A percentile compares a stretch with the other conserved stretches of the same genome.
phyloP scores from a whole-genome alignment of 2,888 invertebrate species.

The Ochropleura leucogaster region DNA sequence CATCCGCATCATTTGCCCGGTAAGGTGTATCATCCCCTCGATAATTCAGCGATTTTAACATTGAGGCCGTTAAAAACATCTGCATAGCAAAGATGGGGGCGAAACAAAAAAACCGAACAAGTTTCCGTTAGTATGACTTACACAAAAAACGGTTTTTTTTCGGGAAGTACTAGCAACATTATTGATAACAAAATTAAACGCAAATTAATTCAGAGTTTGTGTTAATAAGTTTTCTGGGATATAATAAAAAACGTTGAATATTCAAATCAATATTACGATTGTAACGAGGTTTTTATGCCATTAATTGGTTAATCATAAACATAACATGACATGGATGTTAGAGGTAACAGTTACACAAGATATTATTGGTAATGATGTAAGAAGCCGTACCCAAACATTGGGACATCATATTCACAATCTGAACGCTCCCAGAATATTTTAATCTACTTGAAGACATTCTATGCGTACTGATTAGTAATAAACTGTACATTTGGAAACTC shows the following conservation, averaged over 20 bases:
- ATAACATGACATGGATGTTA: conserved; percentile 17
- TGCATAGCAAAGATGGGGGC: conserved; percentile 57
- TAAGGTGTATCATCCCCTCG: conserved; percentile 56
- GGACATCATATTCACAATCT: conserved; percentile 45
- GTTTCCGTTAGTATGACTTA: conserved; percentile 10
- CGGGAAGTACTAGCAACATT: conserved; percentile 29
- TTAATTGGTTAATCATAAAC: conserved; percentile 25
- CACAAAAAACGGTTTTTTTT: conserved; percentile 17
- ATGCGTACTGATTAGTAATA: conserved; percentile 42
- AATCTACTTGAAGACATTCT: conserved; percentile 48
- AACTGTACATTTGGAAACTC: conserved; percentile 11
- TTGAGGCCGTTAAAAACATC: conserved; percentile 64
- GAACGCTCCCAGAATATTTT: conserved; percentile 57
- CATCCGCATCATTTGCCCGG: conserved; percentile 47
- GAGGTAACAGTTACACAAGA: conserved; percentile 33
- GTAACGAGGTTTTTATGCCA: conserved; percentile 37
- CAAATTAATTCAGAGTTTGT: conserved; percentile 24
- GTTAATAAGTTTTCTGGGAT: conserved; percentile 38
- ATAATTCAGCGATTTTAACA: conserved; percentile 48
- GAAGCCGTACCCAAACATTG: conserved; percentile 34
- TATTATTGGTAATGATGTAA: conserved; percentile 37
- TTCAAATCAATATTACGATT: conserved; percentile 30
- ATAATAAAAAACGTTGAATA: conserved; percentile 34
- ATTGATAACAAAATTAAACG: conserved; percentile 15
- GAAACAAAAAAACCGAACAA: conserved; percentile 13